Base-by-base conservation (phyloP, 2,888 invertebrate species). In the Plemyria rubiginata region DNA sequence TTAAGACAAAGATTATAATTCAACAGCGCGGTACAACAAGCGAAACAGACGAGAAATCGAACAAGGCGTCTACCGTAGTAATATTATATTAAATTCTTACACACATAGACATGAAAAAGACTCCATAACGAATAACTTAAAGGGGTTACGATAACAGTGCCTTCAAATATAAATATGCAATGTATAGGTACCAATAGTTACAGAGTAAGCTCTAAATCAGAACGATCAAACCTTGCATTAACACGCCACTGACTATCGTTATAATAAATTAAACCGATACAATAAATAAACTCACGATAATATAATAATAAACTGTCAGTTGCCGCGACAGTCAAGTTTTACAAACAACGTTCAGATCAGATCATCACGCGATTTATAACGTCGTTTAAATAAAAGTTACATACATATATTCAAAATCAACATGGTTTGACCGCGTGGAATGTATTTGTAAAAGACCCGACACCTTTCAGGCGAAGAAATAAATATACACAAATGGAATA, bases 21-120 rank as follows among this genome's bases (percentile, higher is more conserved):
- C 76, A 88, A 87, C 86, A 86, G 80, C 77, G 81, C 81, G 77
- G 86, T 79, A 77, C 85, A 86, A 87, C 77, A 90, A 89, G 90
- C 90, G 84, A 78, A 86, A 88, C 82, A 85, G 80, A 83, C 85
- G 83, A 85, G 80, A 85, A 57, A 83, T 86, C 82, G 87, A 88
- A 90, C 87, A 84, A 90, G 87, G 88, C 89, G 87, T 81, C 86
- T 88, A 90, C 81, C 75, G 84, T 85, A 86, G 86, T 87, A 85
- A 85, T 87, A 84, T 85, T 83, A 90, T 90, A 88, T 88, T 89
- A 90, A 90, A 90, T 87, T 90, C 90, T 91, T 90, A 92, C 86
- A 90, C 85, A 88, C 88, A 91, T 90, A 91, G 89, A 90, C 88
- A 87, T 84, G 90, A 90, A 90, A 91, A 89, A 91, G 88, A 89